A percentile compares a stretch with the other conserved stretches of the same genome.
Evolutionary conservation across 2,113 vertebrate genomes (phyloP).

Genomic region (Pterocles gutturalis): DNA sequence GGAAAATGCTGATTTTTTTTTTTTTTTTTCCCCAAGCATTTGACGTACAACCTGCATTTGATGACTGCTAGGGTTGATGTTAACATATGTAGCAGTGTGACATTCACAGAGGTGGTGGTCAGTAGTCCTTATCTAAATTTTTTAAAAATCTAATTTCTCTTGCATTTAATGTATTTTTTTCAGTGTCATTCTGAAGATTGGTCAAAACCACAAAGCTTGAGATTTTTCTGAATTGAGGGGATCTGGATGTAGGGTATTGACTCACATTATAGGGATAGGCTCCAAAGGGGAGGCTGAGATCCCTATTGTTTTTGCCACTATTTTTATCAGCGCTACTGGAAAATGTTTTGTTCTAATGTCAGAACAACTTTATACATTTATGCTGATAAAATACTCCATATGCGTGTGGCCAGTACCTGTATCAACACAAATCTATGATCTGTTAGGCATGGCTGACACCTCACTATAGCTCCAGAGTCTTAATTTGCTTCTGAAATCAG

Average conservation of each 20-base stretch:
- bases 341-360: not conserved
- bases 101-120: not conserved
- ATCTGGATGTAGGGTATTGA: not conserved
- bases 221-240: not conserved
- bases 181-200: not conserved
- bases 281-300: not conserved
- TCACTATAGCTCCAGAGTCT: not conserved
- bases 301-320: not conserved
- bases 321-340: not conserved
- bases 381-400: not conserved
- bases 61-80: not conserved
- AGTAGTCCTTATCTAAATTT: not conserved
- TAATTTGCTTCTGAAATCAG: constrained; percentile 7
- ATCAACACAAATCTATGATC: not conserved
- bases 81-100: not conserved
- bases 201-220: not conserved
- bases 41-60: not conserved
- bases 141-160: not conserved
- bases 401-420: not conserved
- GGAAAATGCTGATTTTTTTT: not conserved
- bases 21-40: not conserved
- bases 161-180: not conserved
- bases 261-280: not conserved
- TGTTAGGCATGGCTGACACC: not conserved
- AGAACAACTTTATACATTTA: not conserved